Base-by-base conservation (phyloP, 2,797 vertebrate species). In the Somateria mollissima region DNA sequence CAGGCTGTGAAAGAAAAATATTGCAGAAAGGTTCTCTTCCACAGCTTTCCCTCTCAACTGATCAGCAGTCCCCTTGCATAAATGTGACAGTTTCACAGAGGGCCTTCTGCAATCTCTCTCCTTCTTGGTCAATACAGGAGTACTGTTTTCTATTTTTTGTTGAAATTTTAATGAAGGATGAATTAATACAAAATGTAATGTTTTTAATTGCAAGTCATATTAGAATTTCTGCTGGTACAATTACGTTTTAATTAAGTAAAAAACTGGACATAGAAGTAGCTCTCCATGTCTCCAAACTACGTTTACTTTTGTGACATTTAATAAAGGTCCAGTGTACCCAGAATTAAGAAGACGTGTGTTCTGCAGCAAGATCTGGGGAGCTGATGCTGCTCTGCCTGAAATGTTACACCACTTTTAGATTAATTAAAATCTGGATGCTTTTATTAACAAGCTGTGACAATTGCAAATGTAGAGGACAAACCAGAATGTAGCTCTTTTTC, bases 381-480 rank as follows among this genome's bases (percentile, higher is more conserved):
- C 43, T 11, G 8, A 16, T 62, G 72, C 67, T 84, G 39, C 64
- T 76, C 43, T 28, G 36, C 32, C 86, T 61, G 67, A 95, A 93
- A 45, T 89, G 73, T n/a, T 53, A 13, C n/a, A 73, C 10, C 8
- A 32, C 8, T 54, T 92, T 58, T 65, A 87, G 54, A 28, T 87
- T 67, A 82, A 89, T 74, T 90, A 90, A 94, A 67, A 74, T 77
- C 86, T 56, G 49, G 45, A 45, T 57, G 61, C 32, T 79, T 92
- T 89, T 91, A 83, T 87, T 91, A 91, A 86, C 21, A 47, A 80
- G 36, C 30, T 62, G 34, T 78, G 80, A 67, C 67, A 72, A 80
- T 70, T 82, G 60, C 56, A 90, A 92, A 56, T 47, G 47, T 64
- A 82, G 65, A 83, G 53, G 80, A 54, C 82, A 94, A 75, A 86